These are phyloP conservation scores for Diplazon laetatorius DNA, from an alignment of 2,888 invertebrate species.

Conservation along the genomic window DNA sequence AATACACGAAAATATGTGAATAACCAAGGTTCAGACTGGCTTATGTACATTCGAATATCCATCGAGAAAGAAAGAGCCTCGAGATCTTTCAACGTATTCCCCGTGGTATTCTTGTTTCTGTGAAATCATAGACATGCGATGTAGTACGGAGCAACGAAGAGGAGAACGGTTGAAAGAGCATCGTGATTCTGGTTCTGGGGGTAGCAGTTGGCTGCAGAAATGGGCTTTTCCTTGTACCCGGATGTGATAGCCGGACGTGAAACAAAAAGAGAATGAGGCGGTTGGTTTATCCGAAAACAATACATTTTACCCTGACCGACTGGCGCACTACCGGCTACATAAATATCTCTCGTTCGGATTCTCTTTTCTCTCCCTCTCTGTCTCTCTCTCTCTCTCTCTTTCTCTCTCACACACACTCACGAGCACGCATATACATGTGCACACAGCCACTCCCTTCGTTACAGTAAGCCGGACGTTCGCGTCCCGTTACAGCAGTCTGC, in stretches of 20 bases:
- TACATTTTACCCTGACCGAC: slow-evolving; percentile 71
- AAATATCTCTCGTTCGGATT: slow-evolving; percentile 49
- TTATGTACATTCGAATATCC: slow-evolving; percentile 13
- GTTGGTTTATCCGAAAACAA: slow-evolving; percentile 77
- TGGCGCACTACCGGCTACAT: slow-evolving; percentile 59
- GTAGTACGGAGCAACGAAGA: slow-evolving; percentile 32
- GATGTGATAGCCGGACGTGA: slow-evolving; percentile 66
- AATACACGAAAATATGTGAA: slow-evolving; percentile 6
- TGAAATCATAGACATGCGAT: slow-evolving; percentile 24
- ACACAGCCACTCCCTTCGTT: slow-evolving; percentile 47
- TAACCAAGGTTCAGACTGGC: neutral
- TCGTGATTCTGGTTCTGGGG: slow-evolving; percentile 55
- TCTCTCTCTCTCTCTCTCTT: slow-evolving; percentile 27
- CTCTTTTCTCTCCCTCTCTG: slow-evolving; percentile 19
- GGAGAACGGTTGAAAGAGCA: slow-evolving; percentile 44
- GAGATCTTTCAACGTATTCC: slow-evolving; percentile 6
- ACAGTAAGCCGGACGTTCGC: slow-evolving; percentile 42
- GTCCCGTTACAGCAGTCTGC: slow-evolving; percentile 22
- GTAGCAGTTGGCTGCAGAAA: slow-evolving; percentile 35
- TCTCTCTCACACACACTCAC: slow-evolving; percentile 2
- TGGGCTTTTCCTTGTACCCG: slow-evolving; percentile 58
- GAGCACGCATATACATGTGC: slow-evolving; percentile 42
- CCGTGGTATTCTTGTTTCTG: slow-evolving; percentile 38
- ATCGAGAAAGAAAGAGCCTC: slow-evolving; percentile 17
- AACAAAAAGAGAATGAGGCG: slow-evolving; percentile 73